Evolutionary conservation across 64 coral and sea anemone species (phyloP).

Genomic region (Porites lutea): DNA sequence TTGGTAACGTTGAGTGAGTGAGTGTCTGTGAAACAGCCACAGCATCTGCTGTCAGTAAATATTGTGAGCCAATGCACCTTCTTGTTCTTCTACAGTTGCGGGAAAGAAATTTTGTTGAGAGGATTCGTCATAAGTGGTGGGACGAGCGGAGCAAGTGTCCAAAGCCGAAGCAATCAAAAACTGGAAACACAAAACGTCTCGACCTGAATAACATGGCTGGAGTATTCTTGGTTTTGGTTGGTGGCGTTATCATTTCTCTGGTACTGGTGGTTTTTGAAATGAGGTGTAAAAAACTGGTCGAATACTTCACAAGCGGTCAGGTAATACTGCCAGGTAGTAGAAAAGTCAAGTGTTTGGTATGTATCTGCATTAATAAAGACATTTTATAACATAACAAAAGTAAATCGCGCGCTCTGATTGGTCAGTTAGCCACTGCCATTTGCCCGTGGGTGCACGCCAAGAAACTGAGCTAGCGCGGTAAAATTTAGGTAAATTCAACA

Average conservation of each 20-base stretch:
- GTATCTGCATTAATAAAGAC: too few species aligned
- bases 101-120: constrained; percentile 81
- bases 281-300: constrained; percentile 73
- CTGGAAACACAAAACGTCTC: constrained; percentile 59
- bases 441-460: too few species aligned
- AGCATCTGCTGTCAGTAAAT: too few species aligned
- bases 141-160: constrained; percentile 77
- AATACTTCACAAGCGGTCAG: constrained; percentile 68
- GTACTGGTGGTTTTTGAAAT: constrained; percentile 80
- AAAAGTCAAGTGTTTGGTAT: too few species aligned
- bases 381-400: too few species aligned
- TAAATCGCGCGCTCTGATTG: too few species aligned
- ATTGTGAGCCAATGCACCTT: too few species aligned
- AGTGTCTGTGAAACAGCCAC: too few species aligned
- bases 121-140: constrained; percentile 80
- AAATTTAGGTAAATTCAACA: too few species aligned
- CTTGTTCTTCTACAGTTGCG: constrained; percentile 56
- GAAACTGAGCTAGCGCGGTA: too few species aligned
- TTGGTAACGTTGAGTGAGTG: too few species aligned
- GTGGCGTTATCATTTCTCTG: constrained; percentile 69
- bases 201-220: constrained; percentile 85
- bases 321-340: constrained; percentile 38
- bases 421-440: too few species aligned
- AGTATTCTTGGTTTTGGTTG: constrained; percentile 84
- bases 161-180: neutral